Evolutionary conservation across 2,113 vertebrate genomes (phyloP), one percentile per base, ranked within the genome.

Genomic region (Tragelaphus buxtoni): DNA sequence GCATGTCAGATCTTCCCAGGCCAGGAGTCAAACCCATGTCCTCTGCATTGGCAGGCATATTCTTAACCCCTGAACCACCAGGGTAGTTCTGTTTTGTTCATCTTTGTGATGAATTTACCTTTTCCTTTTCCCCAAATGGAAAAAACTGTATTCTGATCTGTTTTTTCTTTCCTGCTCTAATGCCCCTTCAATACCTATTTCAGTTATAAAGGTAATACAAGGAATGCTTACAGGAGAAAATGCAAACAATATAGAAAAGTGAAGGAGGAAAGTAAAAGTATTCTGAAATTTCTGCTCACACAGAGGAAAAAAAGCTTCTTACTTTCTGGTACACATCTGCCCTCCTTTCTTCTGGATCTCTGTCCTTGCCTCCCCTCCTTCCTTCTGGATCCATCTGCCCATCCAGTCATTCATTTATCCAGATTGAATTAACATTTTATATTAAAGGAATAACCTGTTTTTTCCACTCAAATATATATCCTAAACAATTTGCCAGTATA

Each of bases 151-250:
- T 56, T 91, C 35, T 65, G 14, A 61, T 81, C 56, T 32, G n/a
- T 8, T 8, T 42, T 76, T 58, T 61, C 90, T 93, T 39, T 53
- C 47, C 13, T 42, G 55, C 49, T 13, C 11, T 56, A 20, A 22
- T 32, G 14, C 9, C 30, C 65, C 35, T 47, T 5, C 32, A 30
- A 49, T 87, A 58, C 14, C 18, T 65, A 16, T 53, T 92, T 69
- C 51, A 77, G 28, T 96, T 93, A n/a, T 24, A 90, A 85, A 95
- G 63, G 7, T 85, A 81, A 56, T 72, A 47, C 28, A 96, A 92
- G 79, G 53, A 90, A 76, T 94, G 8, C 18, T 72, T 82, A 28
- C 1, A 74, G 20, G 61, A 76, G 82, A 80, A 92, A 35, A 76
- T 86, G 49, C 22, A 86, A 20, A 93, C 39, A 90, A 61, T 47